phyloP scores from a whole-genome alignment of 2,888 invertebrate genomes.

The Acleris holmiana region DNA sequence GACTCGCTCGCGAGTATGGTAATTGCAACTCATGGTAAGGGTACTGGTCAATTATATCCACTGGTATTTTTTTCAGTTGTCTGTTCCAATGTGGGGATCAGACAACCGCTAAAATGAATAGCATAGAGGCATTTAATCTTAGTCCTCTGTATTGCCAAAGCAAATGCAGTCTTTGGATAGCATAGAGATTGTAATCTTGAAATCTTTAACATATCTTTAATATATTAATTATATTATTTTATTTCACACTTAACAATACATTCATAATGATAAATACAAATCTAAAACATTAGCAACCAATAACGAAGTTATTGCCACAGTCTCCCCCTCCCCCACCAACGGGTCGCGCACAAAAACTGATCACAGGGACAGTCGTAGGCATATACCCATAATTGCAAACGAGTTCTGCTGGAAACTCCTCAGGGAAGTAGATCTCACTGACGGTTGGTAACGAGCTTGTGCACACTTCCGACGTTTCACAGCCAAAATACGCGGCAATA shows the following conservation, averaged over 20 bases:
- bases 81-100: too few relatives aligned
- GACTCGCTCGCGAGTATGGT: too few relatives aligned
- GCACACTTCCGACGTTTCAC: neutral
- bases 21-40: too few relatives aligned
- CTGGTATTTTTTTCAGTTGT: too few relatives aligned
- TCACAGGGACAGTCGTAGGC: constrained; percentile 49
- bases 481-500: constrained; percentile 10
- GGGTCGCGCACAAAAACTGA: constrained; percentile 55
- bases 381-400: constrained; percentile 53
- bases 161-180: too few relatives aligned
- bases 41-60: too few relatives aligned
- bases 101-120: too few relatives aligned
- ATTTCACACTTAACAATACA: constrained; percentile 1
- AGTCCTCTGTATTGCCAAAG: too few relatives aligned
- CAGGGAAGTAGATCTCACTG: constrained; percentile 52
- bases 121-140: too few relatives aligned
- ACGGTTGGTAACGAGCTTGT: constrained; percentile 40
- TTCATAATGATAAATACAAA: neutral
- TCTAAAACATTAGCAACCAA: constrained; percentile 41
- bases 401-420: constrained; percentile 56
- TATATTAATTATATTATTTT: too few relatives aligned
- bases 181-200: too few relatives aligned
- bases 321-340: constrained; percentile 36
- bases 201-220: too few relatives aligned
- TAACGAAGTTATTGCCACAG: constrained; percentile 39